phyloP scores from a whole-genome alignment of 2,797 vertebrate genomes.

The Epinephelus malabaricus region DNA sequence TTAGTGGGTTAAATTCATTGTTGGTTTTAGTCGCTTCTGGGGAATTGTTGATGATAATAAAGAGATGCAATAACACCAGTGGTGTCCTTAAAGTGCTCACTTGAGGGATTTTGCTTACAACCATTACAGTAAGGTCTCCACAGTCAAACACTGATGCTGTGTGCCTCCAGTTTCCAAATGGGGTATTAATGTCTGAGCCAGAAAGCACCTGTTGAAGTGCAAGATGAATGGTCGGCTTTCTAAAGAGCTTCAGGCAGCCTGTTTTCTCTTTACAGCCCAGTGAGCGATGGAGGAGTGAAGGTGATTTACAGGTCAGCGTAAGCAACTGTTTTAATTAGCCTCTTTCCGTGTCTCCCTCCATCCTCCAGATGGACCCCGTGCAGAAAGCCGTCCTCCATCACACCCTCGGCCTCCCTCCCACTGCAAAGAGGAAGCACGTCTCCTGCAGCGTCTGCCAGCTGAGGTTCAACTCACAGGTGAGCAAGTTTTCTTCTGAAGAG shows the following conservation, averaged over 20 bases:
- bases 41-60: slow-evolving; percentile 7
- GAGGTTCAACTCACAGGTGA: slow-evolving; percentile 99
- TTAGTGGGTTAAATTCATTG: neutral
- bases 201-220: slow-evolving; percentile 39
- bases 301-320: slow-evolving; percentile 58
- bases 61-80: neutral
- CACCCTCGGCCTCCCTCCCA: slow-evolving; percentile 93
- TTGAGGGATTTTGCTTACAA: neutral
- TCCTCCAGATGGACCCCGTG: slow-evolving; percentile 95
- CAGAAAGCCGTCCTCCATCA: slow-evolving; percentile 99
- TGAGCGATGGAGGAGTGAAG: slow-evolving; percentile 34
- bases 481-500: slow-evolving; percentile 44
- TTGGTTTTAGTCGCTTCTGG: slow-evolving; percentile 7
- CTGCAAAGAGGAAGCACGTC: slow-evolving; percentile 93
- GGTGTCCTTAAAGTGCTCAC: slow-evolving; percentile 4
- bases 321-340: slow-evolving; percentile 69
- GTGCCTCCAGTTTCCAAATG: slow-evolving; percentile 16
- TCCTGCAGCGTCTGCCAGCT: slow-evolving; percentile 97
- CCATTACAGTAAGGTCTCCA: neutral
- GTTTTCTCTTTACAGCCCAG: slow-evolving; percentile 42
- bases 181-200: slow-evolving; percentile 23
- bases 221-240: slow-evolving; percentile 39
- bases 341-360: slow-evolving; percentile 45
- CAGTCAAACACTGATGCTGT: neutral
- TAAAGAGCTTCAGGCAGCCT: slow-evolving; percentile 12